phyloP scores from a whole-genome alignment of 1,140 invertebrate genomes.

The Wiebesia pumilae region DNA sequence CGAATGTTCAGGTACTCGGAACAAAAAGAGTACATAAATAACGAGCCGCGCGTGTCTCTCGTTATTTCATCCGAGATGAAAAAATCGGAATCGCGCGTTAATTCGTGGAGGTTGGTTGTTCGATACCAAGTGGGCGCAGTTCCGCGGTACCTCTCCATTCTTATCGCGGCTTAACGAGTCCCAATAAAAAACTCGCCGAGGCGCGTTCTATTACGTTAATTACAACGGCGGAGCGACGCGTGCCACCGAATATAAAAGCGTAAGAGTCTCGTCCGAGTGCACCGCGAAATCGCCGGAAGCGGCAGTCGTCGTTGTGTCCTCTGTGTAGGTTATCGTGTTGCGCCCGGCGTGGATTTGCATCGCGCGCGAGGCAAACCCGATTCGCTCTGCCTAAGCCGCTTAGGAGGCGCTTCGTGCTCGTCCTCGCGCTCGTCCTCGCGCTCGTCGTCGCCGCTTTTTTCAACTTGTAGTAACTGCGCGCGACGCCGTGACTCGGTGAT shows the following conservation, averaged over 20 bases:
- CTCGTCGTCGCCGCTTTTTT: background rate
- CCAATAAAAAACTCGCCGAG: background rate
- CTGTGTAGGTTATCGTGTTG: background rate
- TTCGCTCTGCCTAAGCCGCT: conserved; percentile 8
- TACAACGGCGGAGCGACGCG: background rate
- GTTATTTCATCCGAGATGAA: too few relatives aligned
- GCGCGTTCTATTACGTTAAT: background rate
- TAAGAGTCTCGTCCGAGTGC: too few relatives aligned
- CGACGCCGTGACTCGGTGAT: conserved; percentile 3
- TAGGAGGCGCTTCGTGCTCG: background rate
- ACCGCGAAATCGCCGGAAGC: background rate
- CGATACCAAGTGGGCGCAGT: too few relatives aligned
- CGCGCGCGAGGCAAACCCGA: background rate
- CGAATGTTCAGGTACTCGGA: too few relatives aligned
- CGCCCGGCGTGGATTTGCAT: background rate
- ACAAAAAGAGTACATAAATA: too few relatives aligned
- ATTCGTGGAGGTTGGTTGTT: too few relatives aligned
- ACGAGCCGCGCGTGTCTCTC: too few relatives aligned
- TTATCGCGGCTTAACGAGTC: background rate
- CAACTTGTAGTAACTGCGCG: background rate
- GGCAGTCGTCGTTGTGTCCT: background rate
- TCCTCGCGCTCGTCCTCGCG: too few relatives aligned
- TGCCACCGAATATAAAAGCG: background rate
- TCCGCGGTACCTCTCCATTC: background rate
- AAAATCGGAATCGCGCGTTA: too few relatives aligned